These are phyloP conservation scores for Bergia sp. DNA, from an alignment of 92 coral and sea anemone species.

Conservation along the genomic window DNA sequence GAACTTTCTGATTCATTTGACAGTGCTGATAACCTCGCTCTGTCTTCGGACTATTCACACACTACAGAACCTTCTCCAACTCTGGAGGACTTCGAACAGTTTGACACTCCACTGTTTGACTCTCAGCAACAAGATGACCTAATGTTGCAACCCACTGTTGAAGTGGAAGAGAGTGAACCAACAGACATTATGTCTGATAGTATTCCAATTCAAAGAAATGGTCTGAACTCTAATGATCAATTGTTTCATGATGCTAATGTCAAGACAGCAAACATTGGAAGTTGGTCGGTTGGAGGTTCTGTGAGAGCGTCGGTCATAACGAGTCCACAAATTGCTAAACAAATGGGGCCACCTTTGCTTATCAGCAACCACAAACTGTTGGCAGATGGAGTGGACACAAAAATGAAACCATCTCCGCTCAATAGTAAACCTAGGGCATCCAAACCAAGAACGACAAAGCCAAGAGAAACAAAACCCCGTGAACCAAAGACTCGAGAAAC, in stretches of 20 bases:
- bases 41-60: slow-evolving; percentile 82
- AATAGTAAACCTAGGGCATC: slow-evolving; percentile 61
- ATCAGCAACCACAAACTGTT: slow-evolving; percentile 30
- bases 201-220: slow-evolving; percentile 65
- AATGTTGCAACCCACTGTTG: slow-evolving; percentile 63
- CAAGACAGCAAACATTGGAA: slow-evolving; percentile 49
- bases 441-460: slow-evolving; percentile 44
- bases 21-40: slow-evolving; percentile 70
- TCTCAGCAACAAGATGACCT: slow-evolving; percentile 72
- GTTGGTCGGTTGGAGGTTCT: slow-evolving; percentile 53
- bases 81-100: slow-evolving; percentile 76
- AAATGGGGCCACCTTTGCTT: slow-evolving; percentile 30
- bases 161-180: slow-evolving; percentile 59
- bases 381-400: slow-evolving; percentile 29
- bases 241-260: slow-evolving; percentile 54
- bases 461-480: slow-evolving; percentile 40
- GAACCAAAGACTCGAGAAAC: slow-evolving; percentile 44
- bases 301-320: slow-evolving; percentile 78
- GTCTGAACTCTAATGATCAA: slow-evolving; percentile 57
- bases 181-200: slow-evolving; percentile 45
- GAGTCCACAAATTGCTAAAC: slow-evolving; percentile 59
- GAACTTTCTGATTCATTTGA: slow-evolving; percentile 59
- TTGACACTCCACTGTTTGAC: slow-evolving; percentile 79
- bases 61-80: slow-evolving; percentile 69
- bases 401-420: slow-evolving; percentile 65